Conservation (phyloP, 1,140 invertebrate genomes). For the Heliconius hewitsoni region DNA sequence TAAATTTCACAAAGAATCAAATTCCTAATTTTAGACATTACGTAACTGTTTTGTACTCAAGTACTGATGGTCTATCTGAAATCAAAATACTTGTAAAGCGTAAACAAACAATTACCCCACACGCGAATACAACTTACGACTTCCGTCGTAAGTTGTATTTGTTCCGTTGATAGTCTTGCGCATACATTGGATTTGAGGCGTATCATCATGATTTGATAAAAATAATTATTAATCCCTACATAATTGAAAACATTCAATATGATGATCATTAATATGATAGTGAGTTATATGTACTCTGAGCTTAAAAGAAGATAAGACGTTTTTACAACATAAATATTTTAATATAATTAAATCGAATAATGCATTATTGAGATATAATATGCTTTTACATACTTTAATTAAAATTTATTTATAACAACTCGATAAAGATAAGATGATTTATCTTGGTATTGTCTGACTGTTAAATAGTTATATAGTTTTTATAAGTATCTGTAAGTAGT, state of each 20-base stretch:
- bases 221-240: neutral
- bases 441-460: too few relatives aligned
- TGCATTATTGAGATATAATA: too few relatives aligned
- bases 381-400: too few relatives aligned
- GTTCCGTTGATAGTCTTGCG: neutral
- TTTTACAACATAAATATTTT: too few relatives aligned
- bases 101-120: constrained; percentile 5
- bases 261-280: neutral
- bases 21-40: neutral
- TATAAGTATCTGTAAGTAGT: too few relatives aligned
- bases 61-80: neutral
- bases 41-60: neutral
- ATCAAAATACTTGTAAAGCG: neutral
- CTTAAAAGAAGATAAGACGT: too few relatives aligned
- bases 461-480: too few relatives aligned
- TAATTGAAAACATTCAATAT: neutral
- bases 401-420: too few relatives aligned
- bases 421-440: too few relatives aligned
- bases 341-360: too few relatives aligned
- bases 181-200: neutral
- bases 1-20: neutral
- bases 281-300: neutral
- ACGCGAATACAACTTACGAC: neutral
- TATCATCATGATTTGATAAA: neutral
- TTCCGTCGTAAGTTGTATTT: neutral